Evolutionary conservation across 1,140 invertebrate genomes (phyloP).

Genomic region (Drosophila hydei): DNA sequence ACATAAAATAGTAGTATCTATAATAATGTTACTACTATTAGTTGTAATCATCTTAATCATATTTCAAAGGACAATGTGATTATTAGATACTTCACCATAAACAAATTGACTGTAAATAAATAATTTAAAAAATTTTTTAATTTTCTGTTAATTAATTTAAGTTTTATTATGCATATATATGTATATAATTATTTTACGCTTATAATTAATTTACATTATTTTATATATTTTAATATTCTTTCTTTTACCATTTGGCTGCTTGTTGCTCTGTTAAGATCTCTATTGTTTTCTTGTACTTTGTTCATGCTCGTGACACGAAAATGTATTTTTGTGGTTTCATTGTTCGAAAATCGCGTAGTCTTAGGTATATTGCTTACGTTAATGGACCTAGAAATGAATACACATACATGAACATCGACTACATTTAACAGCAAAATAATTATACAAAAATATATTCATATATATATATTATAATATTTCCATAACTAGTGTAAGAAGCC

Average conservation of each 20-base stretch:
- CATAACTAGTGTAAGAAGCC: constrained; percentile 71
- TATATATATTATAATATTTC: constrained; percentile 37
- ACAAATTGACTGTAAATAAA: background rate
- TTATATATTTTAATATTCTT: constrained; percentile 12
- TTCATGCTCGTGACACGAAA: constrained; percentile 72
- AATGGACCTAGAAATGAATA: constrained; percentile 53
- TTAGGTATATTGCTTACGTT: constrained; percentile 55
- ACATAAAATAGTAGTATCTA: too few species aligned
- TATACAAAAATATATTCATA: constrained; percentile 71
- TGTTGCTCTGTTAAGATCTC: constrained; percentile 64
- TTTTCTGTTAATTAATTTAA: constrained; percentile 17
- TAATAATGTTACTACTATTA: too few species aligned
- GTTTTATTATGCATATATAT: constrained; percentile 35
- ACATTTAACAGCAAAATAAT: constrained; percentile 71
- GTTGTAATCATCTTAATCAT: too few species aligned
- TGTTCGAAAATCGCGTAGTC: constrained; percentile 25
- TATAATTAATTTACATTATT: constrained; percentile 40
- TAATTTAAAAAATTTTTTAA: background rate
- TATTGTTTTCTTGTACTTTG: constrained; percentile 77
- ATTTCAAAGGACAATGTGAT: too few species aligned
- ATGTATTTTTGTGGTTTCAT: constrained; percentile 25
- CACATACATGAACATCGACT: constrained; percentile 49
- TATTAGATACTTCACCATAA: too few species aligned
- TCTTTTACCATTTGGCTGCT: constrained; percentile 30
- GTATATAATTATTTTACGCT: constrained; percentile 28